Evolutionary conservation across 35 echinoderm and acorn worm genomes (phyloP).

Genomic region (Hemicentrotus pulcherrimus): DNA sequence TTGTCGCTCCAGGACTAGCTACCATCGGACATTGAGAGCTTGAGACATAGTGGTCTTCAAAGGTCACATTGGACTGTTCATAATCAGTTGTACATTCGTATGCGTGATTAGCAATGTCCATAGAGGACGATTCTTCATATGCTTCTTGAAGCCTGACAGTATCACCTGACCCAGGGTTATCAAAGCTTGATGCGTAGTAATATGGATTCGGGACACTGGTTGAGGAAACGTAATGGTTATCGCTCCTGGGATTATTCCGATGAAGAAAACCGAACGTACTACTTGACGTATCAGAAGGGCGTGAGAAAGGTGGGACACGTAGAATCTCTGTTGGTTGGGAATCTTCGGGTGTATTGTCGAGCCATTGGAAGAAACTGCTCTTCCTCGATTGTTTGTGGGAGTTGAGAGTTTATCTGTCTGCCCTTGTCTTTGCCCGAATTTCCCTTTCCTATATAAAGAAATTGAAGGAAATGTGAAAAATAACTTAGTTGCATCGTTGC

Average conservation of each 20-base stretch:
- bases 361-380: neutral
- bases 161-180: neutral
- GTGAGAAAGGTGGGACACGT: neutral
- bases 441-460: neutral
- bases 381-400: neutral
- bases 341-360: neutral
- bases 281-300: neutral
- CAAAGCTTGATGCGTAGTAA: neutral
- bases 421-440: neutral
- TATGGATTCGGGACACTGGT: neutral
- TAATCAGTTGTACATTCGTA: neutral
- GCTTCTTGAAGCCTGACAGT: neutral
- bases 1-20: neutral
- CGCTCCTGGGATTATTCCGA: neutral
- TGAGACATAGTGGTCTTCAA: neutral
- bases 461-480: too few species aligned
- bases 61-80: neutral
- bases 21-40: neutral
- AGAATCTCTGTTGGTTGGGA: neutral
- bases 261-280: neutral
- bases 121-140: neutral
- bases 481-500: too few species aligned
- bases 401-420: neutral
- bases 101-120: neutral
- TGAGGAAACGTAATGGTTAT: neutral